Percentiles rank a stretch among this genome's conserved stretches.
These are phyloP conservation scores for Erpetoichthys calabaricus DNA, from an alignment of 2,797 vertebrate genomes.

Conservation along the genomic window DNA sequence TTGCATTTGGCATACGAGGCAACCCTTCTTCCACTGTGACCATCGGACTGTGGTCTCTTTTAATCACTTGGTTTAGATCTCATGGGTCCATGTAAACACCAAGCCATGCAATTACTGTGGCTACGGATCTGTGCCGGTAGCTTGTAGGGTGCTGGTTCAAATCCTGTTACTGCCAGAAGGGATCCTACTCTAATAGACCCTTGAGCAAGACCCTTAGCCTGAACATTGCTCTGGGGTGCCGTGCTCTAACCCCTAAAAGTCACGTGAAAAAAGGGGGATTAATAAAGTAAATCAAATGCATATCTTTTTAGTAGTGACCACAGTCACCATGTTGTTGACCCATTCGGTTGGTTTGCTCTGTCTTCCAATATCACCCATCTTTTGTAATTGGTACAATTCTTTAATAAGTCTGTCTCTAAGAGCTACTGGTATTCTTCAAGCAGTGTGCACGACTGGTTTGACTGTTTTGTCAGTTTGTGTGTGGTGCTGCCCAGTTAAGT, in stretches of 20 bases:
- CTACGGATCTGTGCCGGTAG: too few relatives aligned
- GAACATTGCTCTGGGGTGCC: too few relatives aligned
- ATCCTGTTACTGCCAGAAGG: too few relatives aligned
- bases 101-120: too few relatives aligned
- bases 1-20: background rate
- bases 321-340: constrained; percentile 8
- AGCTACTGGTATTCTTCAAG: constrained; percentile 2
- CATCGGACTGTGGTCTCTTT: constrained; percentile 8
- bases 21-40: constrained; percentile 5
- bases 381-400: constrained; percentile 8
- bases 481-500: constrained; percentile 7
- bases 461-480: constrained; percentile 2
- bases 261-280: too few relatives aligned
- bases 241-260: too few relatives aligned
- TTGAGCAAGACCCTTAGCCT: too few relatives aligned
- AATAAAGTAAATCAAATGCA: background rate
- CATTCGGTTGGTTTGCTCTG: constrained; percentile 12
- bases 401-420: constrained; percentile 4
- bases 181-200: too few relatives aligned
- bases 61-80: background rate
- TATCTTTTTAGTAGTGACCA: background rate
- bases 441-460: constrained; percentile 6
- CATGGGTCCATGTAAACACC: background rate
- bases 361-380: constrained; percentile 5
- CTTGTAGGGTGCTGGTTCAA: too few relatives aligned